Evolutionary conservation across 2,888 invertebrate species (phyloP).

Genomic region (Eulithis testata): DNA sequence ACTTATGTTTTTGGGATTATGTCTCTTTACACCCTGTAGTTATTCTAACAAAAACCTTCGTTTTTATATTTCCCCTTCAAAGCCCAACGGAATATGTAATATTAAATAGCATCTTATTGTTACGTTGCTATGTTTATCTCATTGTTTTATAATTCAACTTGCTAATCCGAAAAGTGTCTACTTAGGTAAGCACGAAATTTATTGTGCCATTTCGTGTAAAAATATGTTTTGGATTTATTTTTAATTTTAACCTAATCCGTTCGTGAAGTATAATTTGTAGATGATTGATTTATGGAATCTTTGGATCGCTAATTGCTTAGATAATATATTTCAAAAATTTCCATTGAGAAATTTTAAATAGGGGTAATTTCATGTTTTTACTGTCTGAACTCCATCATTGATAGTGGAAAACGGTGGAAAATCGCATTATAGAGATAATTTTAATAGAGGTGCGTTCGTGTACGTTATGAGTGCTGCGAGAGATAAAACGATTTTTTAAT

Average conservation of each 20-base stretch:
- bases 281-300: neutral
- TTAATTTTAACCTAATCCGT: slow-evolving; percentile 11
- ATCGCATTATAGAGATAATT: neutral
- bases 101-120: neutral
- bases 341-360: too few species aligned
- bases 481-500: slow-evolving; percentile 1
- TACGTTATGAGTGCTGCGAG: neutral
- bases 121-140: neutral
- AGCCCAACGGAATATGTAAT: too few species aligned
- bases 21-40: too few species aligned
- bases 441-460: neutral
- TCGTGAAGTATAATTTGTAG: slow-evolving; percentile 1
- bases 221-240: neutral
- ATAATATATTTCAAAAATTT: too few species aligned
- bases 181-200: slow-evolving; percentile 1
- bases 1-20: too few species aligned
- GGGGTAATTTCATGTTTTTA: too few species aligned
- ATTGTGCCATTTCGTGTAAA: slow-evolving; percentile 2
- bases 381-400: neutral
- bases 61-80: too few species aligned
- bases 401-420: neutral
- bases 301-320: too few species aligned
- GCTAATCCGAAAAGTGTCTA: slow-evolving; percentile 8
- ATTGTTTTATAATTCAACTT: slow-evolving; percentile 9
- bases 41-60: too few species aligned